Percentiles rank a stretch among this genome's conserved stretches.
These are phyloP conservation scores for Formicarius rufipectus DNA, from an alignment of 2,113 vertebrate genomes.

Conservation along the genomic window DNA sequence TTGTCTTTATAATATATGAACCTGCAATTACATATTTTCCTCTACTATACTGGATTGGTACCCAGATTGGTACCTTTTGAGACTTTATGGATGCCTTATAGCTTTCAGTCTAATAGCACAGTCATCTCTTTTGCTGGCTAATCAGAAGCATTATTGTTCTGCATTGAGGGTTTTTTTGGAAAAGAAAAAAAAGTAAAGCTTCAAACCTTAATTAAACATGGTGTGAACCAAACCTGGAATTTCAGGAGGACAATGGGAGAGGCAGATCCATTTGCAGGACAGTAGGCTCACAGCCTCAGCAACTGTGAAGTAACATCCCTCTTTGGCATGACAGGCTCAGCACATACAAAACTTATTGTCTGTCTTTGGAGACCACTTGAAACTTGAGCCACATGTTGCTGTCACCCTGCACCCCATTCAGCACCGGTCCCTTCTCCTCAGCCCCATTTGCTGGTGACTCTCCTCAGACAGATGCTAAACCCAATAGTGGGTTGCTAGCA, in stretches of 20 bases:
- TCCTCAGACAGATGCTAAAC: background rate
- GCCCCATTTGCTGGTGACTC: background rate
- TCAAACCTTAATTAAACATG: background rate
- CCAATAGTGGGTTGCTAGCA: fast-evolving
- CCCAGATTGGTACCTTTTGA: background rate
- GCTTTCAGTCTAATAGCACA: background rate
- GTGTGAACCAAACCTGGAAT: background rate
- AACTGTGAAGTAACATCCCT: background rate
- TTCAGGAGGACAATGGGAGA: background rate
- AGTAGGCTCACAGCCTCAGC: background rate
- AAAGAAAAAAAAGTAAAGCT: background rate
- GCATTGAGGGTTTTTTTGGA: fast-evolving
- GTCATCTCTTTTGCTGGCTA: background rate
- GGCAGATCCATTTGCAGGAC: background rate
- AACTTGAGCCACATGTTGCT: background rate
- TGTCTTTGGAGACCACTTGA: background rate
- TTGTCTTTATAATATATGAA: background rate
- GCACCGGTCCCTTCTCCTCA: background rate
- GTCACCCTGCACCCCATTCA: background rate
- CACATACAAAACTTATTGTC: background rate
- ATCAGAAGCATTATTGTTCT: background rate
- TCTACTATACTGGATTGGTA: background rate
- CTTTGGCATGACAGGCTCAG: background rate
- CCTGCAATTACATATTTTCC: background rate
- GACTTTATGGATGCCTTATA: background rate